A percentile compares a stretch with the other conserved stretches of the same genome.
Evolutionary conservation across 1,140 invertebrate genomes (phyloP).

Genomic region (Idris sp.): DNA sequence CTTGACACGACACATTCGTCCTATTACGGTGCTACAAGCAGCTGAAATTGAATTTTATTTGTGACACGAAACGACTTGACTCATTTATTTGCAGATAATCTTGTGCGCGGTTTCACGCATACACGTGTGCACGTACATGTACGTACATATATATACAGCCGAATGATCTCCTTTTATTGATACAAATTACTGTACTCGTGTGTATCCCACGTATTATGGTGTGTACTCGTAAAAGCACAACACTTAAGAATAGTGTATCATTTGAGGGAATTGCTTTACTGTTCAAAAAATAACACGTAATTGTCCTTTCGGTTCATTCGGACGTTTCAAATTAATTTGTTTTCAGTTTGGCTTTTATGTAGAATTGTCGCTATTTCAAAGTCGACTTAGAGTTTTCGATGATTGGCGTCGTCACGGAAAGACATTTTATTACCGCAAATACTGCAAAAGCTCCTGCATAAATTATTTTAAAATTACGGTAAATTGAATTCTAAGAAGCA

Average conservation of each 20-base stretch:
- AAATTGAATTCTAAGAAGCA: too few species aligned
- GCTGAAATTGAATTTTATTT: constrained; percentile 58
- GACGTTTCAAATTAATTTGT: constrained; percentile 53
- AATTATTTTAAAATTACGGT: too few species aligned
- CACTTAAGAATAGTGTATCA: constrained; percentile 33
- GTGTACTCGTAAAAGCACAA: constrained; percentile 40
- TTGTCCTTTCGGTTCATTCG: constrained; percentile 39
- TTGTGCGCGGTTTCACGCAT: constrained; percentile 21
- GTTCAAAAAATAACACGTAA: constrained; percentile 38
- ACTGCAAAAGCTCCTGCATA: too few species aligned
- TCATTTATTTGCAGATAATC: constrained; percentile 58
- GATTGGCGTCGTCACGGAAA: constrained; percentile 16
- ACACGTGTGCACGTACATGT: neutral
- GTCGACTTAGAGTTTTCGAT: neutral
- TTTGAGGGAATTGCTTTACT: constrained; percentile 38
- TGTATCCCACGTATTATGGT: constrained; percentile 36
- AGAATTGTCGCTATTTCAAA: constrained; percentile 30
- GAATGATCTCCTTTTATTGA: constrained; percentile 55
- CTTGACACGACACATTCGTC: constrained; percentile 40
- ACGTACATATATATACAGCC: too few species aligned
- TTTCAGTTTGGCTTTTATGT: constrained; percentile 35
- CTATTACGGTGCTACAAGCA: constrained; percentile 45
- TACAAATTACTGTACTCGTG: constrained; percentile 53
- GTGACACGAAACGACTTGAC: constrained; percentile 45
- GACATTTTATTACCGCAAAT: neutral